These are phyloP conservation scores for Quadroppia sp. DNA, from an alignment of 2,888 invertebrate genomes.

Conservation along the genomic window DNA sequence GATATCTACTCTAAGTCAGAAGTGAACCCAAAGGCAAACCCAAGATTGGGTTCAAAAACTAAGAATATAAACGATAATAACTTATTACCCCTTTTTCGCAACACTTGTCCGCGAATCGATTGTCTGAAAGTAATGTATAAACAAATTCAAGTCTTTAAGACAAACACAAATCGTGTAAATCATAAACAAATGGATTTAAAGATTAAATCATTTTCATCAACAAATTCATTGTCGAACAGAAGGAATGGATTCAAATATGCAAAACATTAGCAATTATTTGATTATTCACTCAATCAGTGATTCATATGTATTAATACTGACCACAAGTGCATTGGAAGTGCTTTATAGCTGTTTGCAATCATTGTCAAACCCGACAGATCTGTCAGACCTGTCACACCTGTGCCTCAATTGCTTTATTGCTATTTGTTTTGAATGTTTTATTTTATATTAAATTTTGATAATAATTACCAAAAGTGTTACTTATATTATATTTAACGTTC, in stretches of 20 bases:
- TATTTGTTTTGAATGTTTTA: too few species aligned
- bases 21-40: neutral
- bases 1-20: neutral
- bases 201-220: slow-evolving; percentile 4
- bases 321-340: neutral
- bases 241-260: neutral
- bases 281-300: neutral
- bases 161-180: neutral
- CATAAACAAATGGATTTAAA: neutral
- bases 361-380: neutral
- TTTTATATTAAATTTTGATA: too few species aligned
- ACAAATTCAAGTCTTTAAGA: slow-evolving; percentile 5
- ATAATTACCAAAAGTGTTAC: neutral
- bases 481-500: neutral
- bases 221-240: neutral
- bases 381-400: too few species aligned
- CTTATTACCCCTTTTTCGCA: slow-evolving; percentile 33
- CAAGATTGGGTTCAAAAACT: neutral
- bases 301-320: neutral
- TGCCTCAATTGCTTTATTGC: neutral
- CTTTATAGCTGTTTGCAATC: neutral
- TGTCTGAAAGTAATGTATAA: slow-evolving; percentile 38
- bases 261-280: neutral
- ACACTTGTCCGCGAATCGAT: slow-evolving; percentile 38
- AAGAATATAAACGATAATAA: neutral